Evolutionary conservation across 1,140 invertebrate genomes (phyloP).

Genomic region (Hycleus cichorii): DNA sequence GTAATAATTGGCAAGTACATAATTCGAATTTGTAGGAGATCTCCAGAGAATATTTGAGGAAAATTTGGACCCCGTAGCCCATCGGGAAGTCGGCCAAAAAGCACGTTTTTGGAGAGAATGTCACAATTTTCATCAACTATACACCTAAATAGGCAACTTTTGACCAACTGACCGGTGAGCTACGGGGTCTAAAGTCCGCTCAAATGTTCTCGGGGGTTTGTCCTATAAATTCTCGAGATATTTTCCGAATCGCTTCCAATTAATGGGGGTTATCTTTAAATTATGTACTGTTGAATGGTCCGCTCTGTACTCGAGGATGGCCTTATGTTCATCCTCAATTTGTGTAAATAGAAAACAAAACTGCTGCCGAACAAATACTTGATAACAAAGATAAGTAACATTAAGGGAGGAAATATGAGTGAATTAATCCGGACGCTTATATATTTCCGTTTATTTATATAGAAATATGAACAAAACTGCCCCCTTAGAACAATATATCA

Average conservation of each 20-base stretch:
- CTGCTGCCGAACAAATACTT: constrained; percentile 13
- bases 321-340: background rate
- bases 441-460: background rate
- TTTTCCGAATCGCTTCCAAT: too few relatives aligned
- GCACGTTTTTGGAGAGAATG: background rate
- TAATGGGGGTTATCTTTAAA: background rate
- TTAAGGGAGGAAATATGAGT: too few relatives aligned
- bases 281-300: background rate
- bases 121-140: background rate
- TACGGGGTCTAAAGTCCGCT: background rate
- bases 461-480: constrained; percentile 14
- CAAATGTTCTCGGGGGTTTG: too few relatives aligned
- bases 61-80: too few relatives aligned
- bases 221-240: background rate
- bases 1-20: too few relatives aligned
- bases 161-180: too few relatives aligned
- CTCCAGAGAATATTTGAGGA: too few relatives aligned
- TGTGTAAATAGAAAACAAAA: constrained; percentile 4
- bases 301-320: background rate
- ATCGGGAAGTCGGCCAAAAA: too few relatives aligned
- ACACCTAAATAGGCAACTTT: too few relatives aligned
- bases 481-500: constrained; percentile 25
- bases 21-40: too few relatives aligned
- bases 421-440: constrained; percentile 17
- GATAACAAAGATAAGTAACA: background rate